phyloP scores from a whole-genome alignment of 2,113 vertebrate genomes.

The Gymnarchus niloticus region DNA sequence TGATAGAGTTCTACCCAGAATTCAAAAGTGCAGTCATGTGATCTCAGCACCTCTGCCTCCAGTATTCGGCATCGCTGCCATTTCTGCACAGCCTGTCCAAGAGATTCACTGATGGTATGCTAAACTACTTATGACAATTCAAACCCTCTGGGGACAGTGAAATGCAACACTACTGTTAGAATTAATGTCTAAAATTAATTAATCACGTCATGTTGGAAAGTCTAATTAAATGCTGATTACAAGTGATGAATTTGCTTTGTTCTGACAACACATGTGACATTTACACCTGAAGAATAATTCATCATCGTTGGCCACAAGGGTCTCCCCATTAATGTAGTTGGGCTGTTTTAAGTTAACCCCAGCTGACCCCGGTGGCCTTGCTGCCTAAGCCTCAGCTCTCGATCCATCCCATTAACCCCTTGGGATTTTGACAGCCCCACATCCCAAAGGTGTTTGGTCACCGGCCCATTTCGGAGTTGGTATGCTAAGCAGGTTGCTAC shows the following conservation, averaged over 20 bases:
- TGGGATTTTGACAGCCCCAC: not conserved
- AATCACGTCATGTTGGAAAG: not conserved
- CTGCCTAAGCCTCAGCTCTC: not conserved
- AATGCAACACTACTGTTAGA: not conserved
- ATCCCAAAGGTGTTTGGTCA: not conserved
- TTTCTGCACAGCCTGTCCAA: not conserved
- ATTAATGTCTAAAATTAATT: constrained; percentile 18
- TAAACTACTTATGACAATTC: constrained; percentile 1
- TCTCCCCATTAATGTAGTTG: not conserved
- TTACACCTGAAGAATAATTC: not conserved
- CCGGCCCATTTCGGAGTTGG: not conserved
- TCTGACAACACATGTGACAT: not conserved
- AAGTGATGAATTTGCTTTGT: not conserved
- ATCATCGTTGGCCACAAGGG: not conserved
- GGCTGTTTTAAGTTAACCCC: not conserved
- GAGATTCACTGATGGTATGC: not conserved
- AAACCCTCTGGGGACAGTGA: not conserved
- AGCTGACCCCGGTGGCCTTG: not conserved
- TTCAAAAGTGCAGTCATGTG: constrained; percentile 1
- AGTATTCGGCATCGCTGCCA: not conserved
- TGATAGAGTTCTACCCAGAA: not conserved
- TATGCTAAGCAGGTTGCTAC: not conserved
- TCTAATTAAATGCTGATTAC: constrained; percentile 10
- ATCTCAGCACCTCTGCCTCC: not conserved
- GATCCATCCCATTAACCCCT: constrained; percentile 5